A percentile compares a stretch with the other conserved stretches of the same genome.
These are phyloP conservation scores for Neoarius graeffei DNA, from an alignment of 2,113 vertebrate genomes.

Conservation along the genomic window DNA sequence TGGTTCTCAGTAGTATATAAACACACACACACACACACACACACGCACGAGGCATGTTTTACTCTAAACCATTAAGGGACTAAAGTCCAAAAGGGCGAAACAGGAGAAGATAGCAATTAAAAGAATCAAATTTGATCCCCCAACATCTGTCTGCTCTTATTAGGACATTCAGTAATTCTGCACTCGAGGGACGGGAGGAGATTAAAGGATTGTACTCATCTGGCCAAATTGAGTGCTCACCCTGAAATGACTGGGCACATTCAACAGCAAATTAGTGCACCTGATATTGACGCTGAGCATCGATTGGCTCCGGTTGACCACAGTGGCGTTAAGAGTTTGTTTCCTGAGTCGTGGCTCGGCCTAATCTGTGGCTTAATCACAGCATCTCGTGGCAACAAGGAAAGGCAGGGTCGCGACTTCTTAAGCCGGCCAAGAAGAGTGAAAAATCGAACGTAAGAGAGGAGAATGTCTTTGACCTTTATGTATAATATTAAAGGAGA, in stretches of 20 bases:
- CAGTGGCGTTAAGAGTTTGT: conserved; percentile 80
- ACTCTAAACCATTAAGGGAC: conserved; percentile 37
- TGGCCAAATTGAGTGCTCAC: conserved; percentile 90
- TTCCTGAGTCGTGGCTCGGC: conserved; percentile 68
- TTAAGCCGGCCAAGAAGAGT: conserved; percentile 15
- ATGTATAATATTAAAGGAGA: background rate
- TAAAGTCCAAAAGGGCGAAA: conserved; percentile 38
- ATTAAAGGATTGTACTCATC: conserved; percentile 99
- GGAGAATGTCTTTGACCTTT: background rate
- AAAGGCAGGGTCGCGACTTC: conserved; percentile 26
- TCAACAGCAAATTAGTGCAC: conserved; percentile 96
- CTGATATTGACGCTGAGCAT: conserved; percentile 91
- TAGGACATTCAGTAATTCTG: conserved; percentile 91
- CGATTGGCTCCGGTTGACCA: conserved; percentile 82
- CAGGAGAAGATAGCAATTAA: conserved; percentile 90
- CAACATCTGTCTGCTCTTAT: conserved; percentile 95
- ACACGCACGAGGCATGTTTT: conserved; percentile 6
- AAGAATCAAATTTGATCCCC: conserved; percentile 94
- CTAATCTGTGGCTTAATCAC: conserved; percentile 43
- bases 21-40: conserved; percentile 5
- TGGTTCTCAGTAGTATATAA: no score
- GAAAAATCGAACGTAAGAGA: background rate
- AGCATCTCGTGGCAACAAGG: conserved; percentile 21
- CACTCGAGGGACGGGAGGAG: conserved; percentile 89
- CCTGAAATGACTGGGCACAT: conserved; percentile 89